A percentile compares a stretch with the other conserved stretches of the same genome.
Evolutionary conservation across 2,888 invertebrate genomes (phyloP).

Genomic region (Thecocarcelia acutangulata): DNA sequence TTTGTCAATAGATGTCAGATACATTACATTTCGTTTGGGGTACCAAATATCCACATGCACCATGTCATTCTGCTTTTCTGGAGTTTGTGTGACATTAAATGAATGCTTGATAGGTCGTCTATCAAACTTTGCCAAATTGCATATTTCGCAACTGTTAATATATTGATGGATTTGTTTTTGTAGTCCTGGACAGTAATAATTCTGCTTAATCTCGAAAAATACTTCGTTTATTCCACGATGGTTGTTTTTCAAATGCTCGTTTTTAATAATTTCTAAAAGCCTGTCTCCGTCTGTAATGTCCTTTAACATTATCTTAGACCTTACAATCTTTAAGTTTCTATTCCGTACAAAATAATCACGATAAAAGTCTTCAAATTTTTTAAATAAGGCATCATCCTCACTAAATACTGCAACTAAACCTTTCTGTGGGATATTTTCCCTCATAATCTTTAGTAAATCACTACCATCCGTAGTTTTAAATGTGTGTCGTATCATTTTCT

Average conservation of each 20-base stretch:
- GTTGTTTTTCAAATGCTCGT: slow-evolving; percentile 2
- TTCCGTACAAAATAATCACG: too few species aligned
- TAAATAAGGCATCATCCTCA: too few species aligned
- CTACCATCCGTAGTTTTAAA: too few species aligned
- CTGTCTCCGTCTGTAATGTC: background rate
- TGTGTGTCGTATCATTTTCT: too few species aligned
- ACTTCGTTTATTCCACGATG: slow-evolving; percentile 17
- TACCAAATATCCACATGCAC: slow-evolving; percentile 3
- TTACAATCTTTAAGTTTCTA: background rate
- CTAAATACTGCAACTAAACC: too few species aligned
- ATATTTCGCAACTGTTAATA: slow-evolving; percentile 1
- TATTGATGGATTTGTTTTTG: slow-evolving; percentile 8
- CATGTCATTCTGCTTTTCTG: slow-evolving; percentile 1
- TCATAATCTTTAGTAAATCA: too few species aligned
- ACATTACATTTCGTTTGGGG: slow-evolving; percentile 1
- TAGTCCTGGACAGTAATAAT: slow-evolving; percentile 2
- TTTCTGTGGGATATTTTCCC: too few species aligned
- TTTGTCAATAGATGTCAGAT: background rate
- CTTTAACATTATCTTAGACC: background rate
- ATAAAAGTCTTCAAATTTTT: background rate
- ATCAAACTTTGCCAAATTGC: background rate
- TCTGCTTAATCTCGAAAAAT: slow-evolving; percentile 2
- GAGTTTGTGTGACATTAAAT: background rate
- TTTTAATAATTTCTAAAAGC: slow-evolving; percentile 7
- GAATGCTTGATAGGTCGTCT: slow-evolving; percentile 1